Conservation (phyloP, 2,888 invertebrate species). For the Dinocampus coccinellae region DNA sequence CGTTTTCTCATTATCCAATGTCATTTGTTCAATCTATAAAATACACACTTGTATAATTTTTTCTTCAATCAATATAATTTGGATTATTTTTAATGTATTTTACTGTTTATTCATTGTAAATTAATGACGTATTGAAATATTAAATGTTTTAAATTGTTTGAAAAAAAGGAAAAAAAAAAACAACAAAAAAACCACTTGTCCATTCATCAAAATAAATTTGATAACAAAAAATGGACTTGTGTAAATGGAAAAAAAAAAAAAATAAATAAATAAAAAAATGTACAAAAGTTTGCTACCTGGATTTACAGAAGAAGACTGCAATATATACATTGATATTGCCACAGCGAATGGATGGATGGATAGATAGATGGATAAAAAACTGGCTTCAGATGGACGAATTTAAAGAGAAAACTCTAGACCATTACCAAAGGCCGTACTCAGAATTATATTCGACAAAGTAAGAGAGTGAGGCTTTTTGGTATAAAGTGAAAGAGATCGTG, state of each 20-base stretch:
- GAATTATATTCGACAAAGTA: constrained; percentile 16
- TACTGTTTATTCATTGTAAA: background rate
- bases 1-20: background rate
- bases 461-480: constrained; percentile 11
- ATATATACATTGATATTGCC: constrained; percentile 18
- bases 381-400: constrained; percentile 30
- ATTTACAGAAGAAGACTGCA: constrained; percentile 4
- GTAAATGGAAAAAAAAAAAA: background rate
- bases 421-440: constrained; percentile 10
- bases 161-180: too few relatives aligned
- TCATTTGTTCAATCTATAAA: constrained; percentile 1
- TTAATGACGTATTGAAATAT: too few relatives aligned
- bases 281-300: too few relatives aligned
- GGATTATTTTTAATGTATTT: background rate
- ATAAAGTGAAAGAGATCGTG: constrained; percentile 21
- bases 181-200: constrained; percentile 17
- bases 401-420: constrained; percentile 22
- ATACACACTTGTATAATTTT: background rate
- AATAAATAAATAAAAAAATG: too few relatives aligned
- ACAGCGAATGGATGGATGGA: constrained; percentile 20
- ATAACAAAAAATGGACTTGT: background rate
- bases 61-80: background rate
- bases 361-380: constrained; percentile 26
- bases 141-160: too few relatives aligned
- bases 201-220: background rate